Evolutionary conservation across 2,797 vertebrate genomes (phyloP), one percentile per base, ranked within the genome.

Genomic region (Echeneis naucrates): DNA sequence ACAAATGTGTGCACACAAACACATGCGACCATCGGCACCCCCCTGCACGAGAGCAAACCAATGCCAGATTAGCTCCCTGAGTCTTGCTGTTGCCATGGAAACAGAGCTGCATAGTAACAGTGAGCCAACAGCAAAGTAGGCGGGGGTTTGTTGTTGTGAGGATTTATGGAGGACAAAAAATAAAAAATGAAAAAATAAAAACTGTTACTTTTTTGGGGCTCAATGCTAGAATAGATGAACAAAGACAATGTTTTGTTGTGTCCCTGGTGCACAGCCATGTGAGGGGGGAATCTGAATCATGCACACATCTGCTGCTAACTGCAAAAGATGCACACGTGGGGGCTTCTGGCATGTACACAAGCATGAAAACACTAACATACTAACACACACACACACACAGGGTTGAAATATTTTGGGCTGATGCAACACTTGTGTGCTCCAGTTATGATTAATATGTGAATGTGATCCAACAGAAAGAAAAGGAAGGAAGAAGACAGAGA

Each of bases 41-140:
- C 78, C 62, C 78, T 33, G 75, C 79, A 76, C 75, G 65, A 55
- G 55, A 75, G 44, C 50, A 4, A 51, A 68, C 48, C 72, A 52
- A 47, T n/a, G 60, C 62, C 72, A 80, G 78, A 88, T 86, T 78
- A 81, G 81, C 75, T 60, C 60, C 6, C 54, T 1, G 51, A 75
- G 68, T 81, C 54, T 44, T 57, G 53, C 72, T 47, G 88, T 93
- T 87, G 72, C 87, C 85, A 86, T 89, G 91, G 92, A 87, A 91
- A 93, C 91, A 89, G 88, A 53, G 53, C 84, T 81, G 84, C 76
- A 70, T 80, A 75, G 86, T 80, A 86, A 86, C 81, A 80, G 67
- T 78, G 52, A 52, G 64, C 16, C n/a, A n/a, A 51, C 51, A 61
- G 67, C 17, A 7, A 45, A 75, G 48, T 61, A 40, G 8, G 71